Evolutionary conservation across 2,888 invertebrate genomes (phyloP).

Genomic region (Hydraecia micacea): DNA sequence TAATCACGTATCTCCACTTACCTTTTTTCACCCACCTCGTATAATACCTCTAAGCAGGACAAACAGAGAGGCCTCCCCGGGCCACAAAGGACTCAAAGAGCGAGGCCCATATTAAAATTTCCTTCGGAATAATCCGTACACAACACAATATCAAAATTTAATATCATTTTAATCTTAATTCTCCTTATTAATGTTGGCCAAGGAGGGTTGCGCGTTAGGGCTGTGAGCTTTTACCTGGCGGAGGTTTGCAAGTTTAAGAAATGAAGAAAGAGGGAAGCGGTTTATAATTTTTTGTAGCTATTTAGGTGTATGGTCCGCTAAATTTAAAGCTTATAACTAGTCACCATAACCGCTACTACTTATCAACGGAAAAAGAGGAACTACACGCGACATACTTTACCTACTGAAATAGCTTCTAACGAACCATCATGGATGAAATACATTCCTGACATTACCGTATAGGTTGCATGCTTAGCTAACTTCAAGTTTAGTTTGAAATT

Average conservation of each 20-base stretch:
- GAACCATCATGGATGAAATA: too few relatives aligned
- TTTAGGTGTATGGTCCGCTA: background rate
- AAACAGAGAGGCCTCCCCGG: constrained; percentile 59
- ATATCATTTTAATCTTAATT: constrained; percentile 90
- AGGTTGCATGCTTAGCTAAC: too few relatives aligned
- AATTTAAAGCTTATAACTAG: background rate
- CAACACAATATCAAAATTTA: constrained; percentile 90
- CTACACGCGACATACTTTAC: background rate
- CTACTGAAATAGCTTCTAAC: too few relatives aligned
- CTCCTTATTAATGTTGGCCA: constrained; percentile 88
- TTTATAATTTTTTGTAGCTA: background rate
- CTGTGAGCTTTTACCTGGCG: constrained; percentile 52
- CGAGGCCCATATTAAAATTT: constrained; percentile 86
- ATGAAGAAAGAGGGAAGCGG: background rate
- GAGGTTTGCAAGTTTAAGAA: constrained; percentile 1
- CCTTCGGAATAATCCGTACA: constrained; percentile 88
- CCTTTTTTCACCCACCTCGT: constrained; percentile 55
- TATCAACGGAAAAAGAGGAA: background rate
- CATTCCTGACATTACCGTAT: too few relatives aligned
- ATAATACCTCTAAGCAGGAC: constrained; percentile 58
- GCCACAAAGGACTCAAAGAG: constrained; percentile 79
- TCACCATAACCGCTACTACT: background rate
- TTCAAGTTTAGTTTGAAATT: too few relatives aligned
- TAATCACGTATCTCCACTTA: constrained; percentile 22
- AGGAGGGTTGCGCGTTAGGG: constrained; percentile 79